Percentiles rank a stretch among this genome's conserved stretches.
phyloP scores from a whole-genome alignment of 2,113 vertebrate genomes.

The Sterna hirundo region DNA sequence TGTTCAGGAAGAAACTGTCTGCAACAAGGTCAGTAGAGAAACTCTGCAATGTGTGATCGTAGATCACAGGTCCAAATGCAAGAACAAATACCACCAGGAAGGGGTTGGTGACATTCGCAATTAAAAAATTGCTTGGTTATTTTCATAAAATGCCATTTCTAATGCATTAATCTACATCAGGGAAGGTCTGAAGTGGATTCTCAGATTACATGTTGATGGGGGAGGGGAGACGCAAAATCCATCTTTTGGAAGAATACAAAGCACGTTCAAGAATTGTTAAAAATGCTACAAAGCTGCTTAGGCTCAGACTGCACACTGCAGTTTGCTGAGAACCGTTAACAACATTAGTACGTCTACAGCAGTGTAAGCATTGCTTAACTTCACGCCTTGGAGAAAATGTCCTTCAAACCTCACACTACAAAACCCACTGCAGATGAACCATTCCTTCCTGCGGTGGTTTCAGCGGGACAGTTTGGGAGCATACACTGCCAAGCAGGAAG shows the following conservation, averaged over 20 bases:
- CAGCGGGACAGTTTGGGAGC: neutral
- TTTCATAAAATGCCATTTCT: neutral
- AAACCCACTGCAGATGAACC: neutral
- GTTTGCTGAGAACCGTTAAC: neutral
- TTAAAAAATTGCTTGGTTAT: neutral
- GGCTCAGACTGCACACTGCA: neutral
- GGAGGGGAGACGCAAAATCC: neutral
- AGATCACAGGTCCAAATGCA: slow-evolving; percentile 12
- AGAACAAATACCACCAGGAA: slow-evolving; percentile 12
- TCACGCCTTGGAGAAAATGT: neutral
- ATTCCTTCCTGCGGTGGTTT: neutral
- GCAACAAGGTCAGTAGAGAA: neutral
- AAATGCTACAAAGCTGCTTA: neutral
- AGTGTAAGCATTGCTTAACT: neutral
- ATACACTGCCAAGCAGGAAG: neutral
- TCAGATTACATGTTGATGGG: neutral
- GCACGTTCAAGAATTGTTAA: neutral
- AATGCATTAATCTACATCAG: neutral
- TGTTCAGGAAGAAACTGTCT: slow-evolving; percentile 43
- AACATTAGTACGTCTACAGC: neutral
- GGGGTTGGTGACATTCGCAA: neutral
- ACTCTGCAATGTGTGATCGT: neutral
- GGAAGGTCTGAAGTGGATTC: neutral
- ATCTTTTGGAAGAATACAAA: neutral
- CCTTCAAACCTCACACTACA: neutral